phyloP scores from a whole-genome alignment of 2,888 invertebrate genomes.

The Plebejus anna region DNA sequence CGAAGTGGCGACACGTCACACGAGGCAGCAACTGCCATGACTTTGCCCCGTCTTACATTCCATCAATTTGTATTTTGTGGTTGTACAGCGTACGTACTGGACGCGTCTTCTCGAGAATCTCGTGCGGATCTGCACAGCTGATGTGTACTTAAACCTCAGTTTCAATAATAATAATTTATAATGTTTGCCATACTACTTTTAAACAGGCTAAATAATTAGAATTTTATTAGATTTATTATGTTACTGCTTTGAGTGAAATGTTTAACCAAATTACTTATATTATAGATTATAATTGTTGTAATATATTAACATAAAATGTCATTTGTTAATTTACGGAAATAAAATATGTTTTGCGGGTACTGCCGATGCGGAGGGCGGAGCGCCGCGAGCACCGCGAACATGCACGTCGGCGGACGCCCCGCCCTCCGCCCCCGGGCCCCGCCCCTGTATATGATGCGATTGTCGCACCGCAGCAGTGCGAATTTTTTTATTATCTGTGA shows the following conservation, averaged over 20 bases:
- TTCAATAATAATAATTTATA: neutral
- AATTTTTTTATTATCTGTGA: slow-evolving; percentile 63
- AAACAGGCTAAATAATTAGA: neutral
- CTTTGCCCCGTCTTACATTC: neutral
- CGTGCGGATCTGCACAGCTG: neutral
- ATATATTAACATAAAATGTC: neutral
- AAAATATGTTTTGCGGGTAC: neutral
- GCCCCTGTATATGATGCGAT: neutral
- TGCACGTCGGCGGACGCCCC: neutral
- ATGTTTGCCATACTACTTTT: neutral
- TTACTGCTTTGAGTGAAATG: slow-evolving; percentile 6
- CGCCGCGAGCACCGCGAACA: neutral
- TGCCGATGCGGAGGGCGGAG: neutral
- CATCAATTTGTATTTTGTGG: neutral
- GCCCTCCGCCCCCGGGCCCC: neutral
- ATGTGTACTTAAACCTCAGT: slow-evolving; percentile 14
- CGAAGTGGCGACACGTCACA: no score
- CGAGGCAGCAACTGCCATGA: no score
- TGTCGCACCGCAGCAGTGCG: neutral
- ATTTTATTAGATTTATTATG: neutral
- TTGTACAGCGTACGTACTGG: neutral
- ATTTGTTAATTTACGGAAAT: neutral
- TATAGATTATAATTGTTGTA: neutral
- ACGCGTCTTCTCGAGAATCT: neutral
- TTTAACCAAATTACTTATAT: neutral